phyloP scores from a whole-genome alignment of 30 jellyfish, hydroid and myxozoan genomes.

The Mastigias papua region DNA sequence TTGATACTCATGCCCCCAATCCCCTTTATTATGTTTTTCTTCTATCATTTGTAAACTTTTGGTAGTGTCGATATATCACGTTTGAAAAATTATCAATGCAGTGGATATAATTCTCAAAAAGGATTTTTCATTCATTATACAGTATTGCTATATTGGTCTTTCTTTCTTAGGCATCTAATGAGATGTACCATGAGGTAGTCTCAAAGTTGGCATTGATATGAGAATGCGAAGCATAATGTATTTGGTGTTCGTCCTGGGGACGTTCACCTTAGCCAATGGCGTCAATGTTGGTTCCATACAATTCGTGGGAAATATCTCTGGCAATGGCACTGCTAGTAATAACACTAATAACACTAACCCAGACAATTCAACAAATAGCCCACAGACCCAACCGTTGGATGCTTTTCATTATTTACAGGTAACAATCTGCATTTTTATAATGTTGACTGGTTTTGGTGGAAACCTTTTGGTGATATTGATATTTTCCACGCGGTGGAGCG shows the following conservation, averaged over 20 bases:
- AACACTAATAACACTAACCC: not conserved
- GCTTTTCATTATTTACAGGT: constrained; percentile 13
- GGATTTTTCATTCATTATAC: too few species aligned
- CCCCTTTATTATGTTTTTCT: too few species aligned
- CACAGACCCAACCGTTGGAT: not conserved
- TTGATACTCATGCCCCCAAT: too few species aligned
- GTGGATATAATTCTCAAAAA: too few species aligned
- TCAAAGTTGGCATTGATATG: too few species aligned
- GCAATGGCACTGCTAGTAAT: not conserved
- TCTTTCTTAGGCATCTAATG: not conserved
- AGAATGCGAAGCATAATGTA: not conserved
- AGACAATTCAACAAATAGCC: not conserved
- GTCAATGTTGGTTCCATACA: not conserved
- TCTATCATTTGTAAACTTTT: too few species aligned
- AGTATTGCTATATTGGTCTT: not conserved
- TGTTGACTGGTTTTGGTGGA: constrained; percentile 81
- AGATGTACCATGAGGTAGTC: not conserved
- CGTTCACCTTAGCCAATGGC: not conserved
- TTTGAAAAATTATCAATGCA: too few species aligned
- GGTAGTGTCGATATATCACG: too few species aligned
- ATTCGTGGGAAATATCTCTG: not conserved
- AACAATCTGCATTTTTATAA: constrained; percentile 57
- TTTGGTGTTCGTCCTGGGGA: not conserved
- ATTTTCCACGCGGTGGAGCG: constrained; percentile 69
- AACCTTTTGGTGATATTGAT: constrained; percentile 75